Evolutionary conservation across 2,797 vertebrate genomes (phyloP).

Genomic region (Erithacus rubecula): DNA sequence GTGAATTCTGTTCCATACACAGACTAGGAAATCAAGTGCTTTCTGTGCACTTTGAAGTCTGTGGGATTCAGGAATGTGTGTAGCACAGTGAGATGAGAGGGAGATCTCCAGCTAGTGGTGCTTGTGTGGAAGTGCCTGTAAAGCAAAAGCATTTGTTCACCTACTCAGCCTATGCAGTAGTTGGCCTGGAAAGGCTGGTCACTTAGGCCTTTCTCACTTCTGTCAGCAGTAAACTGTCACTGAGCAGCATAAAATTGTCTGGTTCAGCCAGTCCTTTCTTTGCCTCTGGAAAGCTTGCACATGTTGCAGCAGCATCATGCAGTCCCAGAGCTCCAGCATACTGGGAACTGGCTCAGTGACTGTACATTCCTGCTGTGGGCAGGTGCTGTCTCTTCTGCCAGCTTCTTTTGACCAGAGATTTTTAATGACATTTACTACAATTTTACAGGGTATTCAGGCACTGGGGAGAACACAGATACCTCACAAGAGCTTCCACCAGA

Average conservation of each 20-base stretch:
- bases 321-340: not conserved
- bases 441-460: conserved; percentile 83
- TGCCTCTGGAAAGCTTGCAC: not conserved
- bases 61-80: not conserved
- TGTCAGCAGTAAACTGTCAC: not conserved
- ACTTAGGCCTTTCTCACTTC: not conserved
- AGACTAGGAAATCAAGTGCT: not conserved
- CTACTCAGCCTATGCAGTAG: not conserved
- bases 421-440: not conserved
- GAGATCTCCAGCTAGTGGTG: not conserved
- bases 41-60: not conserved
- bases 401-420: not conserved
- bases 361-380: accelerated
- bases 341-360: not conserved
- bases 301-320: not conserved
- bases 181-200: not conserved
- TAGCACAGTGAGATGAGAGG: not conserved
- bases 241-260: not conserved
- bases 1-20: not conserved
- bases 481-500: conserved; percentile 78
- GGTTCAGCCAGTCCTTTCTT: not conserved
- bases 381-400: not conserved
- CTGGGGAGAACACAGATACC: conserved; percentile 86
- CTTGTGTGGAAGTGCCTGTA: not conserved
- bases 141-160: not conserved